Conservation (phyloP, 2,797 vertebrate genomes). For the Limosa lapponica region DNA sequence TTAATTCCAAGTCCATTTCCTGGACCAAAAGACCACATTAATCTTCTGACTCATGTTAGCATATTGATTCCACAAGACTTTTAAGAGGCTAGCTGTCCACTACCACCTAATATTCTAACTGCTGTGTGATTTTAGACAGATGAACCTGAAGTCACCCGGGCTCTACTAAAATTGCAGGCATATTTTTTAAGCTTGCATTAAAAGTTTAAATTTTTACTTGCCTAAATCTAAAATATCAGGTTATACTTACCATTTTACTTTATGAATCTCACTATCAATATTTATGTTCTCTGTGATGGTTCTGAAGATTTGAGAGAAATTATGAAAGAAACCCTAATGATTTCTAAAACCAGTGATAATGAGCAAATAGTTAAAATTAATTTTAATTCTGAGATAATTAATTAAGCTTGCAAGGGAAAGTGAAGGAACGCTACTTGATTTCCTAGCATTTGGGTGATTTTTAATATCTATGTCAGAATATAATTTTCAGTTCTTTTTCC, state of each 20-base stretch:
- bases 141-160: neutral
- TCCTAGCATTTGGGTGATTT: neutral
- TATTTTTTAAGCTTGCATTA: neutral
- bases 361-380: neutral
- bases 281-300: neutral
- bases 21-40: neutral
- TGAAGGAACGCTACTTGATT: neutral
- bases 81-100: neutral
- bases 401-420: conserved; percentile 8
- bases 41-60: neutral
- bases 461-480: neutral
- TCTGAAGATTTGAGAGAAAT: neutral
- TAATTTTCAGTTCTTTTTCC: neutral
- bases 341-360: neutral
- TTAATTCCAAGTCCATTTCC: neutral
- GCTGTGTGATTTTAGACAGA: neutral
- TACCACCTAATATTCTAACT: neutral
- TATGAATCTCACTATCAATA: neutral
- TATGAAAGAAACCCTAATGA: neutral
- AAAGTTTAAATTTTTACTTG: neutral
- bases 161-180: neutral
- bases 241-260: neutral
- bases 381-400: conserved; percentile 42
- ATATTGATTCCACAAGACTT: neutral
- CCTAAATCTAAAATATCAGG: neutral